These are phyloP conservation scores for Trichonephila inaurata DNA, from an alignment of 1,140 invertebrate species.

Conservation along the genomic window DNA sequence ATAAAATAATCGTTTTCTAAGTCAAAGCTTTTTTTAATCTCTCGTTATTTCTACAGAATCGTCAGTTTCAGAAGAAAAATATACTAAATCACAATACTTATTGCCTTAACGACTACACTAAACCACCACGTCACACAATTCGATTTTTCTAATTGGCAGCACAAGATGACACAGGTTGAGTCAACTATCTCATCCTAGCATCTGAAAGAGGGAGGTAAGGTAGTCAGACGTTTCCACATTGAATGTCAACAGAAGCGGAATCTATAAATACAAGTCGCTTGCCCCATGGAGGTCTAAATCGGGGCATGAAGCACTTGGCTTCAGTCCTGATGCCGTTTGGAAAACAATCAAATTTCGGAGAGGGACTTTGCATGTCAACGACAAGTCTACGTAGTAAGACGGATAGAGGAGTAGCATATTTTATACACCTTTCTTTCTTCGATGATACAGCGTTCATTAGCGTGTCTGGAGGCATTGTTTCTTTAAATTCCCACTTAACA, in stretches of 20 bases:
- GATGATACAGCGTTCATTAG: neutral
- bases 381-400: neutral
- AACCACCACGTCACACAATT: no score
- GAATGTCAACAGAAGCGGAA: slow-evolving; percentile 38
- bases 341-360: slow-evolving; percentile 19
- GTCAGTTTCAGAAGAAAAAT: no score
- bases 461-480: neutral
- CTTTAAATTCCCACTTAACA: neutral
- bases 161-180: neutral
- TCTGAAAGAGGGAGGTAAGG: neutral
- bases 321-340: neutral
- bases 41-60: no score
- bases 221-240: neutral
- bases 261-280: neutral
- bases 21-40: no score
- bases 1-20: no score
- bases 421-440: neutral
- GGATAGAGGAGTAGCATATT: neutral
- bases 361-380: neutral
- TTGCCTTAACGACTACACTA: no score
- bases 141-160: neutral
- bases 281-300: slow-evolving; percentile 23
- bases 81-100: no score
- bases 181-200: neutral
- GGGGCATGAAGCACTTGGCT: neutral